Evolutionary conservation across 2,797 vertebrate genomes (phyloP), one percentile per base, ranked within the genome.

Genomic region (Pipistrellus nathusii): DNA sequence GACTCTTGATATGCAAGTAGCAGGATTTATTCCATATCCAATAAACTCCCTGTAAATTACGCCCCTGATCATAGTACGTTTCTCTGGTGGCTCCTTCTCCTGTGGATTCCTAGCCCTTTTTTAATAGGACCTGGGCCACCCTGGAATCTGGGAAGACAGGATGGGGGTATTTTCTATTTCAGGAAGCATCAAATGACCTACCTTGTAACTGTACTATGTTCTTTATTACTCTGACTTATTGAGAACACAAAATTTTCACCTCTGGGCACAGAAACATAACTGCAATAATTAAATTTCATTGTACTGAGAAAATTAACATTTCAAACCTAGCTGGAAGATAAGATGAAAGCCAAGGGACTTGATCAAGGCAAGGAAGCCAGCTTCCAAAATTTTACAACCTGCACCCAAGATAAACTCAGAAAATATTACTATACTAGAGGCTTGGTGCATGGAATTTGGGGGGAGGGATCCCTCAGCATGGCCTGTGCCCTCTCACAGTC

Each of bases 281-380:
- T 64, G 17, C 2, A 72, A 51, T 80, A 91, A 91, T 76, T 92
- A 87, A 76, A 77, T 30, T 9, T 86, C 27, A 84, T 86, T 96
- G 92, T 84, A 75, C 32, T 66, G 21, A 94, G 76, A 88, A 93
- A 51, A 85, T 88, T 93, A 88, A 90, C 12, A 94, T 81, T 94
- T 94, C 10, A 77, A 15, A 94, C 27, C 27, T 89, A 86, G 23
- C 10, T 75, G 23, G 69, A 90, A 85, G 20, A 71, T 59, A 75
- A 85, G 8, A 71, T 44, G 20, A 27, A 94, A 78, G 41, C 53
- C 78, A 90, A 53, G 53, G 15, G 53, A 75, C 38, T 69, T 86
- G 35, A 57, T 86, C 20, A 68, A 68, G 51, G 13, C 46, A 86
- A 78, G 71, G 41, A 91, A 80, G 21, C 14, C 27, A 92, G 44